Percentiles rank a stretch among this genome's conserved stretches.
These are phyloP conservation scores for Pseudomyrmex pallidus DNA, from an alignment of 1,140 invertebrate species.

Conservation along the genomic window DNA sequence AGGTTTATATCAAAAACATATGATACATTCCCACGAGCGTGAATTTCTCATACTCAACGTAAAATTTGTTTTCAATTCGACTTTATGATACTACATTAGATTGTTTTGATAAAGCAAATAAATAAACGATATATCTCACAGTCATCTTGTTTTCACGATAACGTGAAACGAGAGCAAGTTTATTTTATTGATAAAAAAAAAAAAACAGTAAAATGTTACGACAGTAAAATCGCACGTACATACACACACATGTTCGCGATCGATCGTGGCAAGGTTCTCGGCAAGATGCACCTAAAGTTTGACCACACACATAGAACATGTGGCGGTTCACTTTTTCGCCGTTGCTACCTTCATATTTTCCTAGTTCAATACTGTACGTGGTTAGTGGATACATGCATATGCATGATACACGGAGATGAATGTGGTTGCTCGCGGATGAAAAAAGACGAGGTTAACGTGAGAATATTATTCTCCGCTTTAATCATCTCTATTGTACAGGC, in stretches of 20 bases:
- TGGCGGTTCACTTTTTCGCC: slow-evolving; percentile 19
- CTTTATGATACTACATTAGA: too few relatives aligned
- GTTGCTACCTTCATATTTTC: slow-evolving; percentile 32
- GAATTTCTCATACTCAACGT: too few relatives aligned
- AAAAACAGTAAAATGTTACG: too few relatives aligned
- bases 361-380: slow-evolving; percentile 33
- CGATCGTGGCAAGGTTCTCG: slow-evolving; percentile 5
- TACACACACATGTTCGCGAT: not conserved
- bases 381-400: slow-evolving; percentile 62
- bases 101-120: too few relatives aligned
- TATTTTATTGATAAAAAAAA: too few relatives aligned
- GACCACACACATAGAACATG: not conserved
- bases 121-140: not conserved
- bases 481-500: slow-evolving; percentile 58
- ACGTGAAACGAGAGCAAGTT: not conserved
- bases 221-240: not conserved
- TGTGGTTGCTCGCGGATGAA: slow-evolving; percentile 24
- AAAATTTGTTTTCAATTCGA: too few relatives aligned
- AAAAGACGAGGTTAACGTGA: not conserved
- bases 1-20: too few relatives aligned
- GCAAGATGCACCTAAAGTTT: slow-evolving; percentile 13
- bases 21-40: too few relatives aligned
- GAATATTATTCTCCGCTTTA: slow-evolving; percentile 42
- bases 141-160: not conserved
- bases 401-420: slow-evolving; percentile 60